phyloP scores from a whole-genome alignment of 2,797 vertebrate species.

The Phataginus tetradactyla region DNA sequence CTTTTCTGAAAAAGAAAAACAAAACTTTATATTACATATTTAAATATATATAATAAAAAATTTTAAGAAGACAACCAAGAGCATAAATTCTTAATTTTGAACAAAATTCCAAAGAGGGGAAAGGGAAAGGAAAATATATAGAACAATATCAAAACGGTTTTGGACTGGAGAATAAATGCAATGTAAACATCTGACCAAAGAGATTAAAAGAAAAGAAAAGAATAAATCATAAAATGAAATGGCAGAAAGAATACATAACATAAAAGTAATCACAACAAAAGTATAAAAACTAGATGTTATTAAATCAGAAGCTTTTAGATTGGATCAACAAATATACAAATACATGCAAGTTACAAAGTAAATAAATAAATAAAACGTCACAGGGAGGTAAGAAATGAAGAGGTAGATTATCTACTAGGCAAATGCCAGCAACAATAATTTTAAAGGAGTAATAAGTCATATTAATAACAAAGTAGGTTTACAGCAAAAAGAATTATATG shows the following conservation, averaged over 20 bases:
- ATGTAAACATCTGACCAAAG: not conserved
- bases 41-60: no score
- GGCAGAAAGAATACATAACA: not conserved
- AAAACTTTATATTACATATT: not conserved
- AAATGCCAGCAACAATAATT: not conserved
- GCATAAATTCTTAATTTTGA: not conserved
- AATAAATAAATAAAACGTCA: not conserved
- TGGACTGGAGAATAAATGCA: not conserved
- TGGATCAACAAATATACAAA: not conserved
- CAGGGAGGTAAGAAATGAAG: constrained; percentile 4
- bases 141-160: not conserved
- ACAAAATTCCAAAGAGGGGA: not conserved
- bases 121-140: not conserved
- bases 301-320: not conserved
- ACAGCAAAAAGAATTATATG: not conserved
- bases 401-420: not conserved
- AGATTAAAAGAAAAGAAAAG: not conserved
- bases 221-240: not conserved
- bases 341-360: not conserved
- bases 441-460: not conserved
- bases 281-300: not conserved
- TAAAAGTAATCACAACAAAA: not conserved
- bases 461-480: not conserved
- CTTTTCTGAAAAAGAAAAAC: not conserved
- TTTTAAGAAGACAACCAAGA: not conserved